phyloP scores from a whole-genome alignment of 1,140 invertebrate species.

The Rhopalosiphum maidis region DNA sequence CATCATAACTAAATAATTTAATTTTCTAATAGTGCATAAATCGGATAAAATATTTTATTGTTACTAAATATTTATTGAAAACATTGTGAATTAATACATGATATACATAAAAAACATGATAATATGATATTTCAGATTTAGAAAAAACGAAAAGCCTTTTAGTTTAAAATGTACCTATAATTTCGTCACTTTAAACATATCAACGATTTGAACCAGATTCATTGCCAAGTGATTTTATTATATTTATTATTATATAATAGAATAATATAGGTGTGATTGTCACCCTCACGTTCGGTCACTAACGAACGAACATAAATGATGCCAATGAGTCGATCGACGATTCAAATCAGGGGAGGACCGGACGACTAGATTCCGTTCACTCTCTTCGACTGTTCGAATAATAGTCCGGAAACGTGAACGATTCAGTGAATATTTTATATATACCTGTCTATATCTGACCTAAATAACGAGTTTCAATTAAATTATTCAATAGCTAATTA shows the following conservation, averaged over 20 bases:
- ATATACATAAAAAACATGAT: not conserved
- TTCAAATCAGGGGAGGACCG: not conserved
- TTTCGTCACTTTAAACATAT: not conserved
- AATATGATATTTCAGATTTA: not conserved
- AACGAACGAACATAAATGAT: not conserved
- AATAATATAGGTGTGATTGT: not conserved
- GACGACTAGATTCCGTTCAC: not conserved
- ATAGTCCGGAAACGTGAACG: not conserved
- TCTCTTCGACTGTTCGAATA: not conserved
- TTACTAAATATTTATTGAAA: not conserved
- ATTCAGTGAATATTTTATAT: not conserved
- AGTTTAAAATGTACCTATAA: not conserved
- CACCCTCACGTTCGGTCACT: not conserved
- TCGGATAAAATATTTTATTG: not conserved
- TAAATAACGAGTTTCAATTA: not conserved
- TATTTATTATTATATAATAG: not conserved
- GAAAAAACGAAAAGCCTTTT: not conserved
- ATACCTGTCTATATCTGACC: not conserved
- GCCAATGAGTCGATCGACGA: not conserved
- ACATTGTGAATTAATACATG: not conserved
- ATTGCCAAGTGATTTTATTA: not conserved
- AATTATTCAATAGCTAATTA: constrained; percentile 1
- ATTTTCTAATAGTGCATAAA: too few species aligned
- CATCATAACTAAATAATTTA: too few species aligned
- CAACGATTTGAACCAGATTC: not conserved